phyloP scores from a whole-genome alignment of 1,140 invertebrate genomes.

The Drosophila triauraria region DNA sequence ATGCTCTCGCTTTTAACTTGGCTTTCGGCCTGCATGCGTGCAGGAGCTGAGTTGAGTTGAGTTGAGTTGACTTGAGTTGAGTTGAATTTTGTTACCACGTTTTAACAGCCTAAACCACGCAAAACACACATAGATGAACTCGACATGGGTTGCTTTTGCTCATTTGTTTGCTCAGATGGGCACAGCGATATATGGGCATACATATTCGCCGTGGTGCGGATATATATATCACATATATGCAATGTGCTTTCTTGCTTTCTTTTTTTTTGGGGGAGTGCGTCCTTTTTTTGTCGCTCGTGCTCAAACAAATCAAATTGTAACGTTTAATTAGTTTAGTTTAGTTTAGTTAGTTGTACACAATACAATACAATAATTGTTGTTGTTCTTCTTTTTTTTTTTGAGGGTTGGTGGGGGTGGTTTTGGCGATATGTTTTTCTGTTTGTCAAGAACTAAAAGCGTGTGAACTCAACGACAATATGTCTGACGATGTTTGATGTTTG shows the following conservation, averaged over 20 bases:
- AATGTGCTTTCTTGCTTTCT: constrained; percentile 35
- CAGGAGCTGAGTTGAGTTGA: constrained; percentile 41
- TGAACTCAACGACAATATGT: constrained; percentile 30
- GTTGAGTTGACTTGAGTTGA: constrained; percentile 4
- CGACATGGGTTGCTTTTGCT: constrained; percentile 77
- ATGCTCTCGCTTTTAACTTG: constrained; percentile 33
- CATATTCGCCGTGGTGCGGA: constrained; percentile 36
- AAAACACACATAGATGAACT: constrained; percentile 85
- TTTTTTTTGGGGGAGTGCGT: constrained; percentile 57
- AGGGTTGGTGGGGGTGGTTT: constrained; percentile 15
- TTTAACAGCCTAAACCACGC: constrained; percentile 85
- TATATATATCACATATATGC: constrained; percentile 57
- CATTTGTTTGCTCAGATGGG: constrained; percentile 33
- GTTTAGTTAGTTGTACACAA: constrained; percentile 70
- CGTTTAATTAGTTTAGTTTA: constrained; percentile 74
- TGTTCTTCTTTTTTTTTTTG: constrained; percentile 18
- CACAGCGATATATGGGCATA: constrained; percentile 54
- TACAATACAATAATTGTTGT: constrained; percentile 58
- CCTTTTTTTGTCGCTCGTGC: constrained; percentile 70
- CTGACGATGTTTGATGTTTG: constrained; percentile 12
- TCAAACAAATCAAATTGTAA: constrained; percentile 82
- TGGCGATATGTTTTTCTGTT: constrained; percentile 15
- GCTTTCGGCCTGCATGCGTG: constrained; percentile 41
- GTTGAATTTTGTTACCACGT: constrained; percentile 55
- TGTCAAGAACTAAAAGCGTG: constrained; percentile 58